Evolutionary conservation across 1,140 invertebrate species (phyloP), one percentile per base, ranked within the genome.

Genomic region (Heliothis subflexa): DNA sequence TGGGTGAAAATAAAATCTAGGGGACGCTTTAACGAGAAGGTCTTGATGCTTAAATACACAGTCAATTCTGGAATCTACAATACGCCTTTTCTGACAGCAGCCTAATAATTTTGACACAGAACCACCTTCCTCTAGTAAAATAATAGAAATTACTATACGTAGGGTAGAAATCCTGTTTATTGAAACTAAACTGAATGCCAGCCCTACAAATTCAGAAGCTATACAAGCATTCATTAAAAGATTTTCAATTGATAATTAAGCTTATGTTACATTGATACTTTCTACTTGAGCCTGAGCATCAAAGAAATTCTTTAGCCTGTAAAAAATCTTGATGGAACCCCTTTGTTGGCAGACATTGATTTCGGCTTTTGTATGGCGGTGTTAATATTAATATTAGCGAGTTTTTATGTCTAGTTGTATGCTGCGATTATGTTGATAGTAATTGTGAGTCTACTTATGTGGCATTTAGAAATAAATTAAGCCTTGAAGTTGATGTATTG

Each of bases 211-310:
- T 5, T 50, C 45, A 68, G 66, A 59, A 74, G 52, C 80, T 81
- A 74, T 55, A 81, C 72, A 77, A 66, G 86, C 74, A 85, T 86
- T 89, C 86, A 87, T 89, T 89, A 88, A 16, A 81, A 88, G 89
- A 90, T 89, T 75, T 87, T 91, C 88, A 90, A 91, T 90, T 90
- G 86, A 91, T 91, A 91, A 91, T 91, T 91, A 91, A 86, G 86
- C 86, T 89, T 85, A 79, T 82, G 82, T 87, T 89, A 90, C 88
- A 86, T 82, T 81, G 78, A 81, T 88, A 90, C 87, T 89, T 89
- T 89, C 86, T 89, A 86, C 83, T 82, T 73, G 80, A 71, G 11
- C 16, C n/a, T 10, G 14, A 9, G 76, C 52, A 84, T 87, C 82
- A 89, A 91, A 87, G 85, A 82, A 80, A 86, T 88, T 83, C 82